Evolutionary conservation across 2,797 vertebrate genomes (phyloP).

Genomic region (Catamblyrhynchus diadema): DNA sequence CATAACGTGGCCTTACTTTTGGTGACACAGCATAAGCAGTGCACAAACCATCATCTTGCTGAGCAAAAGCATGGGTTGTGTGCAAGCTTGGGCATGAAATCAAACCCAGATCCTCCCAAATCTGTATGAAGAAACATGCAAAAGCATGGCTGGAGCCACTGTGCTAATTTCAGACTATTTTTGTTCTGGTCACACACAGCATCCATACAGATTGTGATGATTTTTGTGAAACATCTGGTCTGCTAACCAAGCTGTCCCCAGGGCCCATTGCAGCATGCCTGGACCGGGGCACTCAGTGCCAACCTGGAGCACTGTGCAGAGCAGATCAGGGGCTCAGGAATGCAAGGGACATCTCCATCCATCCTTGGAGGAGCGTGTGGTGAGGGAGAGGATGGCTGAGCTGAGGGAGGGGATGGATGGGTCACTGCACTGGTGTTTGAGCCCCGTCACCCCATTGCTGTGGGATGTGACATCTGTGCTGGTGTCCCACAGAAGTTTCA

Average conservation of each 20-base stretch:
- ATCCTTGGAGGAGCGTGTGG: neutral
- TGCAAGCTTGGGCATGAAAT: neutral
- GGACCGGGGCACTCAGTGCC: neutral
- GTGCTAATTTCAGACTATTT: neutral
- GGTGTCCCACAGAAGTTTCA: neutral
- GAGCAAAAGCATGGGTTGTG: neutral
- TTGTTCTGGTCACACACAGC: conserved; percentile 14
- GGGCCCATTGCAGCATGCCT: neutral
- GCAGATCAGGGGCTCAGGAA: neutral
- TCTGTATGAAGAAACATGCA: neutral
- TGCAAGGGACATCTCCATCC: neutral
- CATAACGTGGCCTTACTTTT: fast-evolving
- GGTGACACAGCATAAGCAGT: neutral
- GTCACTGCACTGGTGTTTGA: neutral
- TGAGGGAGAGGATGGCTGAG: neutral
- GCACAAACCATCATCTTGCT: neutral
- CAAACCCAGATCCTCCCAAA: neutral
- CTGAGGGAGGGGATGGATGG: neutral
- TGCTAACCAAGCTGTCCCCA: conserved; percentile 15
- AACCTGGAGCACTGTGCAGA: neutral
- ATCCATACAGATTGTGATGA: neutral
- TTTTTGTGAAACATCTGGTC: conserved; percentile 64
- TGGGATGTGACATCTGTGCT: neutral
- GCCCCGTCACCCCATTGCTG: fast-evolving
- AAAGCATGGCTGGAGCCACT: neutral